Evolutionary conservation across 2,888 invertebrate genomes (phyloP), one percentile per base, ranked within the genome.

Genomic region (Synergus laeviventris): DNA sequence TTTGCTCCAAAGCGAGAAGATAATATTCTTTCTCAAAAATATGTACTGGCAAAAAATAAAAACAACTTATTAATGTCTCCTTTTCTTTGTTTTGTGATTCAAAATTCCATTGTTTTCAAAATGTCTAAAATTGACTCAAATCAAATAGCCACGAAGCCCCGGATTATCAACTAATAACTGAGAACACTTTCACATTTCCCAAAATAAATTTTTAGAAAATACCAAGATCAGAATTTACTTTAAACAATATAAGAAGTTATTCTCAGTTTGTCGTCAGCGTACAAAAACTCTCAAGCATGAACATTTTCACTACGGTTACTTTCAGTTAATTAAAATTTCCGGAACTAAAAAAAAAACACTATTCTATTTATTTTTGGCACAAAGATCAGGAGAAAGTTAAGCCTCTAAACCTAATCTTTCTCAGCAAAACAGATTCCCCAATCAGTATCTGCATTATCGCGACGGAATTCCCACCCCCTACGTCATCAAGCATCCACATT

Each of bases 401-500:
- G 2, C n/a, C 7, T 9, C 8, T 2, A 8, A 49, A 49, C n/a
- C 49, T 2, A 9, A 49, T n/a, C 14, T n/a, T 45, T n/a, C 45
- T 16, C 45, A 16, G 45, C 16, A n/a, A 45, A 45, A 45, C 45
- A 49, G 8, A 49, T 49, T n/a, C 9, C 54, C 9, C 31, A 31
- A n/a, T n/a, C 16, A 54, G 18, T 31, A 9, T 49, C 31, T 16
- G n/a, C 31, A 70, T 49, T n/a, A 49, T 49, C 36, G 49, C 70
- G 49, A 49, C 45, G 36, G 31, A 54, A 49, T 70, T 70, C 49
- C 49, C 49, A 70, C 70, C 70, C 70, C 49, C 45, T 49, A 49
- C 49, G 49, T 49, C 49, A 45, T 49, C 49, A 31, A 24, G 45
- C 70, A 31, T 70, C 49, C 31, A 36, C 5, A 36, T 49, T 70